phyloP scores from a whole-genome alignment of 2,888 invertebrate species.

The Baccha elongata region DNA sequence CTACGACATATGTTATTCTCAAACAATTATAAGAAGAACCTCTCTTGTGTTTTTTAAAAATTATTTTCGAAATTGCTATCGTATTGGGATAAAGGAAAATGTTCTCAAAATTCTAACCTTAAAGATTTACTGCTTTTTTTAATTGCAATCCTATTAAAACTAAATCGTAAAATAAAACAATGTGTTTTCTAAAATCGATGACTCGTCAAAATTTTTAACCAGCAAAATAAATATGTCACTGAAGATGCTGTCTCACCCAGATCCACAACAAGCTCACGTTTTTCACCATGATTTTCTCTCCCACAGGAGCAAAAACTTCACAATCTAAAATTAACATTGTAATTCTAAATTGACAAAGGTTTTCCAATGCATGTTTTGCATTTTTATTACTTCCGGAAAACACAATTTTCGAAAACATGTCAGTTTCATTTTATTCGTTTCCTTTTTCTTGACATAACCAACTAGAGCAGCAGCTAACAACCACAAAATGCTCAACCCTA shows the following conservation, averaged over 20 bases:
- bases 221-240: background rate
- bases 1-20: too few species aligned
- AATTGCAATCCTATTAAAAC: too few species aligned
- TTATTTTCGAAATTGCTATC: too few species aligned
- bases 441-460: background rate
- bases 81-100: too few species aligned
- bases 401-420: conserved; percentile 50
- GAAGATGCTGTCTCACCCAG: background rate
- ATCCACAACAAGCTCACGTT: background rate
- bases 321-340: conserved; percentile 54
- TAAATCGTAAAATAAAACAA: too few species aligned
- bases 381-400: conserved; percentile 58
- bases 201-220: background rate
- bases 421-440: conserved; percentile 24
- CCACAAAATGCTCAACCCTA: conserved; percentile 54
- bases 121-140: too few species aligned
- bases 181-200: conserved; percentile 1
- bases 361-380: conserved; percentile 48
- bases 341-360: conserved; percentile 55
- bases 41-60: too few species aligned
- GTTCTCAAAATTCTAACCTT: too few species aligned
- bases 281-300: background rate
- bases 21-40: too few species aligned
- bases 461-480: conserved; percentile 24
- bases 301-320: conserved; percentile 1